Percentiles rank a stretch among this genome's conserved stretches.
Conservation (phyloP, 2,888 invertebrate species). For the Dioctria linearis region DNA sequence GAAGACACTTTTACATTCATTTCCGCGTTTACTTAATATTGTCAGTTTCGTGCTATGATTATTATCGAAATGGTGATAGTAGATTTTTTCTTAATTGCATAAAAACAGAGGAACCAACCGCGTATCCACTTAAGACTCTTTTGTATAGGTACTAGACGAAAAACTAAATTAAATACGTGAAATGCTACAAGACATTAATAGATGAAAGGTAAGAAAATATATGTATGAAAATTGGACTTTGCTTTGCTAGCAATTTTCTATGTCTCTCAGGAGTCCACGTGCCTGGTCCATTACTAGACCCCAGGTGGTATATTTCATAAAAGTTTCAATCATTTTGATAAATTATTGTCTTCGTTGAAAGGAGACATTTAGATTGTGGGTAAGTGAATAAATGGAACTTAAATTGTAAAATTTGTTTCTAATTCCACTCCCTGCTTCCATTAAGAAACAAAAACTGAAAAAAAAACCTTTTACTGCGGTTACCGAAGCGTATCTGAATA, state of each 20-base stretch:
- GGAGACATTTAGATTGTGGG: neutral
- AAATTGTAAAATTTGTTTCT: neutral
- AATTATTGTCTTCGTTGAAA: neutral
- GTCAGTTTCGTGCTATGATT: neutral
- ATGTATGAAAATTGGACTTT: neutral
- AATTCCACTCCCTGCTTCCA: neutral
- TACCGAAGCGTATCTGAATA: neutral
- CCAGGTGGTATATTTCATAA: conserved; percentile 11
- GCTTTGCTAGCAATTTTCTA: neutral
- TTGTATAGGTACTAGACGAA: neutral
- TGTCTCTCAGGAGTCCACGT: neutral
- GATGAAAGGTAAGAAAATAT: neutral
- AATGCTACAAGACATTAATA: neutral
- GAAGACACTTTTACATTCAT: neutral
- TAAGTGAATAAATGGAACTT: conserved; percentile 3
- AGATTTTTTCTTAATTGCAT: neutral
- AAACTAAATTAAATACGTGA: conserved; percentile 1
- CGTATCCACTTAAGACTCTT: neutral
- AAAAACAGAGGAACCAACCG: neutral
- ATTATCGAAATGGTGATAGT: neutral
- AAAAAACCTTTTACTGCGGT: neutral
- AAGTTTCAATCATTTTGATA: neutral
- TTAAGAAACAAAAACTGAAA: neutral
- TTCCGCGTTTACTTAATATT: neutral
- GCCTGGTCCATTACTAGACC: conserved; percentile 4